phyloP scores from a whole-genome alignment of 2,888 invertebrate species.

The Rhaphigaster nebulosa region DNA sequence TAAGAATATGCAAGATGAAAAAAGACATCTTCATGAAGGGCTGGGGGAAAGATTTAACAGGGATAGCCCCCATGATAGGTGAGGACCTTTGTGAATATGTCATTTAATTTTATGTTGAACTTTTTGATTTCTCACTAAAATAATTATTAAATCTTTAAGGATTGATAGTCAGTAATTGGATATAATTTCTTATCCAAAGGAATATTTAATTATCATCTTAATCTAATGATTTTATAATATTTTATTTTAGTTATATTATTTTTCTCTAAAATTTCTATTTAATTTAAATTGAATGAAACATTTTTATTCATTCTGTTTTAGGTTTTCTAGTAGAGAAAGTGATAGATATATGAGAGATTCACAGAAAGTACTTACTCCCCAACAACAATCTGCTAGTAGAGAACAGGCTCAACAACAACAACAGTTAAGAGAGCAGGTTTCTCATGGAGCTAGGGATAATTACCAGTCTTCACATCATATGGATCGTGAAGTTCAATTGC shows the following conservation, averaged over 20 bases:
- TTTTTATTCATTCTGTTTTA: constrained; percentile 54
- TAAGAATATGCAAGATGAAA: constrained; percentile 64
- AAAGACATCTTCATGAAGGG: constrained; percentile 71
- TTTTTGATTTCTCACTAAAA: background rate
- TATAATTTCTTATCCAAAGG: background rate
- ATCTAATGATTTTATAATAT: background rate
- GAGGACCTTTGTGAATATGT: constrained; percentile 18
- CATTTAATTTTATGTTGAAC: background rate
- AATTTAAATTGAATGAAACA: background rate
- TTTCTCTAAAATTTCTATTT: background rate
- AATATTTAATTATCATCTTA: background rate
- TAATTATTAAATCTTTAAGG: background rate
- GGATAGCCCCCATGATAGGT: constrained; percentile 66
- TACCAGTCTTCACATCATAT: constrained; percentile 65
- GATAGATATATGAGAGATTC: constrained; percentile 64
- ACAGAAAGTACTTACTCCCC: constrained; percentile 63
- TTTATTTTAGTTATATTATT: background rate
- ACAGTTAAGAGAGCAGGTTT: constrained; percentile 59
- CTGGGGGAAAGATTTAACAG: constrained; percentile 69
- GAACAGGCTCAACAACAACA: constrained; percentile 60
- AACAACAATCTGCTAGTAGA: constrained; percentile 61
- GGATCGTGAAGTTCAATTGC: constrained; percentile 67
- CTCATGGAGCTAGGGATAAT: constrained; percentile 57
- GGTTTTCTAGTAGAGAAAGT: constrained; percentile 64
- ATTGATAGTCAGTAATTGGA: background rate